These are phyloP conservation scores for Drosophila nigrodunni DNA, from an alignment of 1,140 invertebrate genomes.

Conservation along the genomic window DNA sequence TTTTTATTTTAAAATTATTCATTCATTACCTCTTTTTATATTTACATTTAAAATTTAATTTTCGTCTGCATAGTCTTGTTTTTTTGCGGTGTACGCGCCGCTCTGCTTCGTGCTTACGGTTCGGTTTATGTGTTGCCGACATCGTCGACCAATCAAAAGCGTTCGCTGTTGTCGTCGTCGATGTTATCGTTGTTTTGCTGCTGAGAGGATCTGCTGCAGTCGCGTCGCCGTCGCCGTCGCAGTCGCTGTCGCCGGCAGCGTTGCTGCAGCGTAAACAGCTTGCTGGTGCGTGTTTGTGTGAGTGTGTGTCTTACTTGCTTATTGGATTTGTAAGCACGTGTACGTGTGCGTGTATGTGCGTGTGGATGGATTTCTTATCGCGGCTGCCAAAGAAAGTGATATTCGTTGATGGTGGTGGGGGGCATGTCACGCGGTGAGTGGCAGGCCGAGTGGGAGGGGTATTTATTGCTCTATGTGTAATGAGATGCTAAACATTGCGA, in stretches of 20 bases:
- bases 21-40: not conserved
- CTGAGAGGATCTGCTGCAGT: conserved; percentile 57
- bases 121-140: conserved; percentile 54
- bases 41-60: not conserved
- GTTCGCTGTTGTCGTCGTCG: conserved; percentile 26
- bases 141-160: conserved; percentile 72
- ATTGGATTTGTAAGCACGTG: conserved; percentile 19
- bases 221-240: conserved; percentile 53
- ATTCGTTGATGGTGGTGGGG: conserved; percentile 16
- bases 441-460: not conserved
- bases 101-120: conserved; percentile 59
- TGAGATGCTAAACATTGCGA: conserved; percentile 8
- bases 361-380: conserved; percentile 54
- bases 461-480: not conserved
- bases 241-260: conserved; percentile 32
- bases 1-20: not conserved
- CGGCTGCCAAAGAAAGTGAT: conserved; percentile 55
- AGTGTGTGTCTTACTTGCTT: conserved; percentile 9
- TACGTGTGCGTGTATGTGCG: conserved; percentile 20
- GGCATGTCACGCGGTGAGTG: not conserved
- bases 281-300: conserved; percentile 8
- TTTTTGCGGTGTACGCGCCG: conserved; percentile 58
- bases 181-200: conserved; percentile 27
- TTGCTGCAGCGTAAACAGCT: conserved; percentile 28
- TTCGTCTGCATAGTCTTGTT: not conserved